Base-by-base conservation (phyloP, 2,113 vertebrate species). In the Ceyx cyanopectus region DNA sequence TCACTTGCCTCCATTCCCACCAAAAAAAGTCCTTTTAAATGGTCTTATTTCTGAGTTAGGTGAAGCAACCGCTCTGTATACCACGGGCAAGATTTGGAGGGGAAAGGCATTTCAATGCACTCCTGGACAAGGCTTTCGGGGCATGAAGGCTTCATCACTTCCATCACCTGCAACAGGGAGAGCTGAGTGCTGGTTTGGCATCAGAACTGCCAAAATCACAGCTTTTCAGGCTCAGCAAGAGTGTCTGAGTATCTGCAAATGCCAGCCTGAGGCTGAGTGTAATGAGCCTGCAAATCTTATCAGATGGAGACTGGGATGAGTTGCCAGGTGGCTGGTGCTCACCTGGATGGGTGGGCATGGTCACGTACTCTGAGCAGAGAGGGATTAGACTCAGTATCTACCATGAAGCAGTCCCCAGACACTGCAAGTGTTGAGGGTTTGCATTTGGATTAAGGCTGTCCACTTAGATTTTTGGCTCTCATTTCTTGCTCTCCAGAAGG, bases 31-130 rank as follows among this genome's bases (percentile, higher is more conserved):
- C 37, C 37, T 37, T 37, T 37, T 37, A 37, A 37, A 37, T 16
- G 1, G 5, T 43, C 12, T 77, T 75, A 62, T 63, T 80, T 92
- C 17, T 51, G 7, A 37, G 32, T 5, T 40, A 51, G 23, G 8
- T 1, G 1, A 79, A 82, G 17, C 6, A 53, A 50, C 21, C 61
- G 32, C 40, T 84, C 1, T 11, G 7, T 61, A 40, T 14, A 22
- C 5, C 18, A 7, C 9, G 20, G 23, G 12, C 1, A 6, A 68
- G 15, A 14, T 65, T 22, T 76, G 72, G 32, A 75, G 9, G 53
- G 40, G 13, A 81, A 66, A 61, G 32, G 21, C 3, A 7, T 66
- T 87, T 67, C 48, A 60, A 0, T 0, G 0, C 8, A 6, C 4
- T 48, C n/a, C 6, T 45, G 63, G 43, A 23, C 5, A 45, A 30